Base-by-base conservation (phyloP, 2,888 invertebrate genomes). In the Pimpla rufipes region DNA sequence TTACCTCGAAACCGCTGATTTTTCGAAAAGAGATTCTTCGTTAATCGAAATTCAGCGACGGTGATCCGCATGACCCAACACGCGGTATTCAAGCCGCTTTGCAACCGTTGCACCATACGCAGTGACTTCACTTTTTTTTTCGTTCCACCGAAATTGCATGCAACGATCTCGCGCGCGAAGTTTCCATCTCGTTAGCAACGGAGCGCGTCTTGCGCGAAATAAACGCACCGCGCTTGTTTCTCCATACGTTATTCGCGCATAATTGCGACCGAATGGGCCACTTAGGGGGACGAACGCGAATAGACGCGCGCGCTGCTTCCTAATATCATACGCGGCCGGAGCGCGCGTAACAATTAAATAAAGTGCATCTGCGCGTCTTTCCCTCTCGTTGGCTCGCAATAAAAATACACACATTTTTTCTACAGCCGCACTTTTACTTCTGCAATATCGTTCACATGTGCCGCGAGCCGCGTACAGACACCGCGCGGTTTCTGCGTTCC, bases 101-200 rank as follows among this genome's bases (percentile, higher is more conserved):
- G 45, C 16, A 67, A 16, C 18, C 10, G 35, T 42, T 67, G 47
- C 67, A 68, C 35, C 52, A 21, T 29, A 5, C 29, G 29, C 70
- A 59, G 62, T 42, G 73, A 67, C 59, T 59, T 77, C n/a, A 37
- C 6, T 23, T 16, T 42, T 45, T 40, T 42, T 35, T 76, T 77
- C 57, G 66, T 16, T 57, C 40, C 64, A 79, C 70, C 78, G 70
- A 75, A 82, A 82, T 82, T 79, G 47, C 62, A 37, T 55, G 64
- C 64, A 74, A 82, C 70, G 74, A 78, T 79, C 45, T 40, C 45
- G 78, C 45, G 78, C 18, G 57, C 71, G 29, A 50, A 74, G 62
- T 62, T 74, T 68, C 73, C 52, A 62, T 78, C 68, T 57, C 70
- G 68, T 55, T 62, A 55, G 68, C 47, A 78, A 82, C 68, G 29